Evolutionary conservation across 2,888 invertebrate genomes (phyloP).

Genomic region (Zaprionus obscuricornis): DNA sequence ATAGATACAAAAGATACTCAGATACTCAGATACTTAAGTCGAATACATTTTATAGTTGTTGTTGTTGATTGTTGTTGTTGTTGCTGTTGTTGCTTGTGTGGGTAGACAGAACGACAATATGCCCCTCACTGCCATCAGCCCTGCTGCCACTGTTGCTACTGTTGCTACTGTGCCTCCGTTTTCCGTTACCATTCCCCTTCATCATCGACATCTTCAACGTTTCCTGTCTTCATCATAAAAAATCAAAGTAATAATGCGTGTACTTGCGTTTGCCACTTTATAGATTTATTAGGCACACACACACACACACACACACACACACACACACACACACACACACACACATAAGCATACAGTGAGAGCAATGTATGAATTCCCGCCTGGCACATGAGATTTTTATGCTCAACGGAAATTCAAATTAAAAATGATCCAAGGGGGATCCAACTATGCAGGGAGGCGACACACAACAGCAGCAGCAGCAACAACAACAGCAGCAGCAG

Average conservation of each 20-base stretch:
- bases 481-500: no score
- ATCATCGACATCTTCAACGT: constrained; percentile 45
- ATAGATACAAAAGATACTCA: constrained; percentile 23
- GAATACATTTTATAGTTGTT: constrained; percentile 43
- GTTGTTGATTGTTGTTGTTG: constrained; percentile 6
- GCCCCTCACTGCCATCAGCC: no score
- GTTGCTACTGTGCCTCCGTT: no score
- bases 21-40: constrained; percentile 5
- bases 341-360: not conserved
- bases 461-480: no score
- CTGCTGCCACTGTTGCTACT: no score
- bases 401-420: constrained; percentile 81
- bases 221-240: constrained; percentile 78
- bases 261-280: constrained; percentile 79
- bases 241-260: constrained; percentile 78
- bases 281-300: constrained; percentile 72
- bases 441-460: not conserved
- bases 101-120: no score
- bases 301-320: constrained; percentile 15
- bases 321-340: not conserved
- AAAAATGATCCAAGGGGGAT: constrained; percentile 66
- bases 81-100: constrained; percentile 40
- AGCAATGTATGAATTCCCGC: no score
- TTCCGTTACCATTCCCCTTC: no score
- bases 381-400: constrained; percentile 56